phyloP scores from a whole-genome alignment of 2,113 vertebrate species.

The Apeltes quadracus region DNA sequence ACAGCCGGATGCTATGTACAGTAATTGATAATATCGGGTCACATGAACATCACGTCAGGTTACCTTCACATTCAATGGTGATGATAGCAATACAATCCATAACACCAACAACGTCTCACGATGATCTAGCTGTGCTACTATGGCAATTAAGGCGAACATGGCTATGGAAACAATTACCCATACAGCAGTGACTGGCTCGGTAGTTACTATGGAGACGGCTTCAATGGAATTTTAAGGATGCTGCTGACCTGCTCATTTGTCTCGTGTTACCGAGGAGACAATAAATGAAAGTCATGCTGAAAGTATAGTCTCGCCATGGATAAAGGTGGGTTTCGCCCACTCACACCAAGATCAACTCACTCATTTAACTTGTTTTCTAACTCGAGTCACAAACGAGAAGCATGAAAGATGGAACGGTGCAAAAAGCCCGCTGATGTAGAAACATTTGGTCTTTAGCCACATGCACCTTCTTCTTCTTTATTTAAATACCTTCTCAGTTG shows the following conservation, averaged over 20 bases:
- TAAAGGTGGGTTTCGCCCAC: conserved; percentile 35
- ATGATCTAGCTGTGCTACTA: conserved; percentile 30
- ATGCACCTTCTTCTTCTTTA: neutral
- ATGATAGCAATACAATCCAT: no score
- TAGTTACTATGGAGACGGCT: conserved; percentile 56
- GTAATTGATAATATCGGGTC: no score
- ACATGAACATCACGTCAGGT: no score
- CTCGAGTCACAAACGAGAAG: conserved; percentile 17
- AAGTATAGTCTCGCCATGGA: conserved; percentile 39
- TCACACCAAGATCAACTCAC: conserved; percentile 16
- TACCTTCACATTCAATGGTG: no score
- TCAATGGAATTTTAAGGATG: conserved; percentile 21
- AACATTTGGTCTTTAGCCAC: conserved; percentile 6
- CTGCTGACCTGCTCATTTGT: conserved; percentile 40
- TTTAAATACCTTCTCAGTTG: conserved; percentile 6
- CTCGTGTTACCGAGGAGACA: conserved; percentile 20
- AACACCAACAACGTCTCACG: neutral
- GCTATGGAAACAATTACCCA: conserved; percentile 33
- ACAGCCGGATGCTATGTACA: no score
- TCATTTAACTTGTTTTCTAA: conserved; percentile 33
- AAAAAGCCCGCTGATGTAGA: conserved; percentile 23
- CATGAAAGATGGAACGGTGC: conserved; percentile 33
- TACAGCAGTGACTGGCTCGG: conserved; percentile 25
- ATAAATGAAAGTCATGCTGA: conserved; percentile 20
- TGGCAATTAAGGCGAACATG: conserved; percentile 27